Percentiles rank a stretch among this genome's conserved stretches.
phyloP scores from a whole-genome alignment of 2,113 vertebrate species.

The Dicrurus megarhynchus region DNA sequence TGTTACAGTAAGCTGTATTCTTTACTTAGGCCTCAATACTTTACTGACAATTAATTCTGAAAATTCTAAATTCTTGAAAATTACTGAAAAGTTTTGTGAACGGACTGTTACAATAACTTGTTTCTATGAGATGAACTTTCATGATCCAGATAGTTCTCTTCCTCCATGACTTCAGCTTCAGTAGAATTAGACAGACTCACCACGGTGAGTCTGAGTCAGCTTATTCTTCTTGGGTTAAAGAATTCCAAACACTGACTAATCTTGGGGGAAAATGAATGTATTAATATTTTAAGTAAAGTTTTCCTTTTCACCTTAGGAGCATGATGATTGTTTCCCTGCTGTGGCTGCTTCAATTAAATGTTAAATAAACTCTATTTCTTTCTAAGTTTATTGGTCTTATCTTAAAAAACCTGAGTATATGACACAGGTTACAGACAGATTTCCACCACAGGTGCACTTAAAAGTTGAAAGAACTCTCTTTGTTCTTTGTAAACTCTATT shows the following conservation, averaged over 20 bases:
- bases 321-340: not conserved
- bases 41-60: not conserved
- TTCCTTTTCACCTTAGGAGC: not conserved
- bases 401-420: not conserved
- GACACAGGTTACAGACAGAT: not conserved
- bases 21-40: not conserved
- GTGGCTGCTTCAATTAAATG: not conserved
- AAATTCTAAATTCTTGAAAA: not conserved
- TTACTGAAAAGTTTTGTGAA: not conserved
- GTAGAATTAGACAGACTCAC: not conserved
- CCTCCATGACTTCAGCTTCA: not conserved
- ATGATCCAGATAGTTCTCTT: not conserved
- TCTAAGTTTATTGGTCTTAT: not conserved
- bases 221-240: not conserved
- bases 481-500: not conserved
- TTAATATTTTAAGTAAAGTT: not conserved
- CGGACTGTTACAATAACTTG: not conserved
- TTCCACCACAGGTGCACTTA: not conserved
- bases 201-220: not conserved
- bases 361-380: not conserved
- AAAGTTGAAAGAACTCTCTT: not conserved
- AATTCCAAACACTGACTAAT: not conserved
- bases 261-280: not conserved
- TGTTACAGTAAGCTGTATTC: not conserved
- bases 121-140: not conserved